Evolutionary conservation across 2,797 vertebrate species (phyloP).

Genomic region (Florisuga fusca): DNA sequence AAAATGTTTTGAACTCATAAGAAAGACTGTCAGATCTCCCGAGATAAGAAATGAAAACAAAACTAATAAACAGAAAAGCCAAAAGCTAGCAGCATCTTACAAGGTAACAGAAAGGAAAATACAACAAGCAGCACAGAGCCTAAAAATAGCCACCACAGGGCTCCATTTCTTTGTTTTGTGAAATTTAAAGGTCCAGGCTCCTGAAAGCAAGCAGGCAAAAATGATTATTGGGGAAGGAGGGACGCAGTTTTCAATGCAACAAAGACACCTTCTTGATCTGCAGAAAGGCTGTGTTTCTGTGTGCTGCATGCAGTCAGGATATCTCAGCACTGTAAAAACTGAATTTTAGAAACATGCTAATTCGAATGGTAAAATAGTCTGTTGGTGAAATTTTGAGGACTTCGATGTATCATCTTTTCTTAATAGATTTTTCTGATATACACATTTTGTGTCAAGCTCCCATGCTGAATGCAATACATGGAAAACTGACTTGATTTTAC

Average conservation of each 20-base stretch:
- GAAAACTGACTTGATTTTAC: neutral
- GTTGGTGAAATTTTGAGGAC: neutral
- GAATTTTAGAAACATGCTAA: neutral
- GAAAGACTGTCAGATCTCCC: neutral
- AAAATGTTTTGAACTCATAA: neutral
- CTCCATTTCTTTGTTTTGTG: neutral
- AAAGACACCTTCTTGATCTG: neutral
- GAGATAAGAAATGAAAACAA: conserved; percentile 17
- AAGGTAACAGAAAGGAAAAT: conserved; percentile 10
- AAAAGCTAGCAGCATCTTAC: neutral
- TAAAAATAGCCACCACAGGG: neutral
- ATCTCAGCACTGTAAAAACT: neutral
- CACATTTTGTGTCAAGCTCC: neutral
- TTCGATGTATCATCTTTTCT: neutral
- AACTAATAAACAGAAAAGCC: conserved; percentile 17
- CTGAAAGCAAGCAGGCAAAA: neutral
- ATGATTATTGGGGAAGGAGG: neutral
- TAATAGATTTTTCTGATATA: neutral
- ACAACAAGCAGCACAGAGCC: neutral
- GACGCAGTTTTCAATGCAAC: rapidly evolving
- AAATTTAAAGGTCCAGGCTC: neutral
- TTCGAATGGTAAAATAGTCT: neutral
- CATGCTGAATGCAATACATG: neutral
- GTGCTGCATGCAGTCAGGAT: neutral
- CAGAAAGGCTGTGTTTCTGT: neutral